Evolutionary conservation across 2,888 invertebrate species (phyloP), one percentile per base, ranked within the genome.

Genomic region (Agriopis aurantiaria): DNA sequence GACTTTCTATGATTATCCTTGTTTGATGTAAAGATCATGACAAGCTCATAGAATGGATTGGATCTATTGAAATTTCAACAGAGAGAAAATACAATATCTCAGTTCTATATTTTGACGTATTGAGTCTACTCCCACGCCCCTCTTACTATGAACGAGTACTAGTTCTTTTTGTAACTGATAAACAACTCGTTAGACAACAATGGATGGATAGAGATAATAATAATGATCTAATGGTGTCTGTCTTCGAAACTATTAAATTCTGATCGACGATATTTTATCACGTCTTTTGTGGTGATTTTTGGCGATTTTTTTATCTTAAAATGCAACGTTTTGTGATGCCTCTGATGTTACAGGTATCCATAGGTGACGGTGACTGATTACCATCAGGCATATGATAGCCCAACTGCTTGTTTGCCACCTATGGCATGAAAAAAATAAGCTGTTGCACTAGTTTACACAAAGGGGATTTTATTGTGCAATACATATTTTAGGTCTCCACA

Each of bases 111-210:
- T 64, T 60, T 62, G 62, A 58, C 61, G 33, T 56, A 69, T 65
- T 62, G 69, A 65, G 58, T 48, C 3, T 52, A 55, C 40, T 69
- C 69, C 65, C 69, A 65, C 69, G 65, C n/a, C 62, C 57, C 52
- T 69, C 53, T 56, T 52, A 33, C 40, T 51, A 60, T 23, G 56
- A 63, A 68, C 10, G 63, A 64, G 60, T 51, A 8, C 56, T 48
- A 57, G 17, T 57, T 5, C 3, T 63, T 56, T 69, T 41, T 49
- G 40, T 43, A 23, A 33, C 56, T 61, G 63, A 66, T 63, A 48
- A 66, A 61, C 51, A 40, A 61, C 61, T 65, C 51, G 65, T 64
- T 53, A 61, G 60, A 65, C 64, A 65, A 65, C 69, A 69, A 65
- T 68, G 59, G 53, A 61, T 68, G 59, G 53, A 58, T 45, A 45